phyloP scores from a whole-genome alignment of 2,797 vertebrate genomes.

The Spea hammondii region DNA sequence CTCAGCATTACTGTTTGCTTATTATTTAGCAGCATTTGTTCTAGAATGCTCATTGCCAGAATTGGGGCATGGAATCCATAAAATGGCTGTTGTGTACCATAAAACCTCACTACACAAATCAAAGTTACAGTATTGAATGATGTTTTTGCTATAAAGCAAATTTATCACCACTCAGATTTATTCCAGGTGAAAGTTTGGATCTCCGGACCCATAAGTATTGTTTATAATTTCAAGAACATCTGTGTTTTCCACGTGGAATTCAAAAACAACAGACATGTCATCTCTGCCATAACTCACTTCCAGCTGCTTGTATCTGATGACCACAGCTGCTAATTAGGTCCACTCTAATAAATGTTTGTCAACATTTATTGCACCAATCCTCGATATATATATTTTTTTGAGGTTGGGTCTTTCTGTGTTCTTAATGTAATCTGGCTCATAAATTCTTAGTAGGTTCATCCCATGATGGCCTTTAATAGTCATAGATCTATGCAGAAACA shows the following conservation, averaged over 20 bases:
- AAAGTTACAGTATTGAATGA: neutral
- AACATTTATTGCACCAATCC: constrained; percentile 6
- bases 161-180: constrained; percentile 19
- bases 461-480: no score
- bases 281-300: constrained; percentile 13
- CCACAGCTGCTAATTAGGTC: constrained; percentile 24
- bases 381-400: neutral
- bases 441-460: no score
- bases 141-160: constrained; percentile 2
- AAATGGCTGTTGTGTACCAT: no score
- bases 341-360: neutral
- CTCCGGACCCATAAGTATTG: constrained; percentile 16
- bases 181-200: constrained; percentile 29
- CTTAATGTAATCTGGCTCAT: no score
- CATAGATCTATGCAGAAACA: no score
- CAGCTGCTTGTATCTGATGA: constrained; percentile 1
- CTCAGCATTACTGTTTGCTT: no score
- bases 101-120: neutral
- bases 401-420: no score
- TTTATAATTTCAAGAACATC: constrained; percentile 38
- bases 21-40: no score
- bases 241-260: constrained; percentile 20
- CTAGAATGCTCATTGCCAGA: no score
- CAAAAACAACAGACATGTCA: neutral
- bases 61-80: no score